phyloP scores from a whole-genome alignment of 2,797 vertebrate species.

The Tapera naevia region DNA sequence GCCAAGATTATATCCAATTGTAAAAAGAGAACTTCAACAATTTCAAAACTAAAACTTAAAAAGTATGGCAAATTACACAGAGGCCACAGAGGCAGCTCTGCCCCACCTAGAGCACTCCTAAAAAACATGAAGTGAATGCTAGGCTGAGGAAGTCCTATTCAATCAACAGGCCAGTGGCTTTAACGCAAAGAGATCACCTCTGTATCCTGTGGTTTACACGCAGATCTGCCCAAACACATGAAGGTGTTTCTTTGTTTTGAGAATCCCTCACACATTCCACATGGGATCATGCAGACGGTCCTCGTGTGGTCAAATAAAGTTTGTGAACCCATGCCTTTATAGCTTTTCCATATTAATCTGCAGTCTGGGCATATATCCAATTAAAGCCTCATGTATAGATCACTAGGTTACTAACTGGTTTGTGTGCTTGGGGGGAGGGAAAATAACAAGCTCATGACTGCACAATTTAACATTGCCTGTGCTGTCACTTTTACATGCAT shows the following conservation, averaged over 20 bases:
- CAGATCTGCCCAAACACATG: not conserved
- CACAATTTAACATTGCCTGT: slow-evolving; percentile 19
- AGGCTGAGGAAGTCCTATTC: not conserved
- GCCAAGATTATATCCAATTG: not conserved
- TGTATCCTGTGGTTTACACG: not conserved
- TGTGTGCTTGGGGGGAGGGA: not conserved
- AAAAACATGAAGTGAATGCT: not conserved
- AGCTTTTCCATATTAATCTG: slow-evolving; percentile 62
- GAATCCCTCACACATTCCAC: slow-evolving; percentile 44
- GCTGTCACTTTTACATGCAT: slow-evolving; percentile 45
- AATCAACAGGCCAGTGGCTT: not conserved
- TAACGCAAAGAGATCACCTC: not conserved
- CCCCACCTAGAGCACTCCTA: not conserved
- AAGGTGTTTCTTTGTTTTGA: slow-evolving; percentile 41
- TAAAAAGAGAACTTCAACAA: slow-evolving; percentile 2
- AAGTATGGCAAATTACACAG: not conserved
- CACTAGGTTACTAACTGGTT: slow-evolving; percentile 55
- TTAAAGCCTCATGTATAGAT: slow-evolving; percentile 61
- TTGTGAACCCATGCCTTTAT: slow-evolving; percentile 61
- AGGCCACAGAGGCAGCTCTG: not conserved
- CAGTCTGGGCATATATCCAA: slow-evolving; percentile 57
- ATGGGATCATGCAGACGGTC: slow-evolving; percentile 4
- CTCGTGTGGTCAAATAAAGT: slow-evolving; percentile 52
- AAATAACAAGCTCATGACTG: slow-evolving; percentile 50
- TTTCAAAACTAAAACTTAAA: not conserved